phyloP scores from a whole-genome alignment of 2,113 vertebrate species.

The Bos javanicus region DNA sequence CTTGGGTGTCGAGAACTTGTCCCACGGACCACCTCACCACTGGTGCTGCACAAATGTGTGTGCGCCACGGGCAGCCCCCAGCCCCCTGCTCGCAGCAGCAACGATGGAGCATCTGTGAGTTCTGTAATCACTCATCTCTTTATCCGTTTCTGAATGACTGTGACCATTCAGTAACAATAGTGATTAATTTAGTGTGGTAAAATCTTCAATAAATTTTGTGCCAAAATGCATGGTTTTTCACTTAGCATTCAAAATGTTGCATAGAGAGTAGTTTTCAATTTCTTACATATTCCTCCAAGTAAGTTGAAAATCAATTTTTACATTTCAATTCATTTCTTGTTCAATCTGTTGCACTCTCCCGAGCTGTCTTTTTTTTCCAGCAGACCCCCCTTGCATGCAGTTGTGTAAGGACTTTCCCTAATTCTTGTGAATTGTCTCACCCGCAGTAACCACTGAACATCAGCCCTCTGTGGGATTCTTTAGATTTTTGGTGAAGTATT shows the following conservation, averaged over 20 bases:
- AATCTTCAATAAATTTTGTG: slow-evolving; percentile 73
- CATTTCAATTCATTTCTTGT: slow-evolving; percentile 77
- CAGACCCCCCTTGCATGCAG: slow-evolving; percentile 81
- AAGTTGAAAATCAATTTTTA: slow-evolving; percentile 71
- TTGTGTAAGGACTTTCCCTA: slow-evolving; percentile 78
- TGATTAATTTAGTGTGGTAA: slow-evolving; percentile 65
- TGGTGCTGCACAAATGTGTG: background rate
- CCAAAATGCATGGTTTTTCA: slow-evolving; percentile 85
- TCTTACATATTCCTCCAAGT: slow-evolving; percentile 67
- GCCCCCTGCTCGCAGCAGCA: background rate
- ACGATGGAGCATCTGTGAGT: background rate
- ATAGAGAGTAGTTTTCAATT: slow-evolving; percentile 73
- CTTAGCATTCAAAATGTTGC: slow-evolving; percentile 78
- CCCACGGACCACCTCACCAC: slow-evolving; percentile 11
- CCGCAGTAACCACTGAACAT: slow-evolving; percentile 73
- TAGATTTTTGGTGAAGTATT: slow-evolving; percentile 84
- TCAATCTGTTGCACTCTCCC: slow-evolving; percentile 77
- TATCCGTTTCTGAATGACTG: slow-evolving; percentile 50
- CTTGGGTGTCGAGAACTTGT: slow-evolving; percentile 9
- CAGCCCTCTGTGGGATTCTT: slow-evolving; percentile 70
- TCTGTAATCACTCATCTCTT: background rate
- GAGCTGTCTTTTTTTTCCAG: slow-evolving; percentile 68
- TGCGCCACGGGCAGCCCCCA: background rate
- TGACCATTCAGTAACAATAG: slow-evolving; percentile 56
- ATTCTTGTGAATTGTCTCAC: slow-evolving; percentile 77